A percentile compares a stretch with the other conserved stretches of the same genome.
phyloP scores from a whole-genome alignment of 2,797 vertebrate species.

The Gambusia yucatana region DNA sequence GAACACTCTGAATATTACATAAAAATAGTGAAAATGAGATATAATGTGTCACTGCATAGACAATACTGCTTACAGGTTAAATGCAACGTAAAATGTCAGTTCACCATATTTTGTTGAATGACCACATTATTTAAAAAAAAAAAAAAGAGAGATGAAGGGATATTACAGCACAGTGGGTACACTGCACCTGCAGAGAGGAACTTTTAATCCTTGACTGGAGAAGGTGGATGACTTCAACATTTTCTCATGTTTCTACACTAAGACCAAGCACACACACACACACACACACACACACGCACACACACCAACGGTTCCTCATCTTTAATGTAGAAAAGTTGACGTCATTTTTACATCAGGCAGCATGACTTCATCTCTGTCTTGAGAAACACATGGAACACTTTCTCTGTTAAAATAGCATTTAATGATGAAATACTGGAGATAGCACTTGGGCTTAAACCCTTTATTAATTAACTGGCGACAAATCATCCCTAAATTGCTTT shows the following conservation, averaged over 20 bases:
- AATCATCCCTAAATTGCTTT: background rate
- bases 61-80: background rate
- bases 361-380: conserved; percentile 53
- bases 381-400: background rate
- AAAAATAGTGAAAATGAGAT: background rate
- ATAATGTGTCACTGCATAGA: background rate
- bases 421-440: background rate
- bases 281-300: background rate
- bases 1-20: background rate
- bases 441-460: background rate
- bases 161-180: conserved; percentile 10
- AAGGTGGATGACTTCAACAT: conserved; percentile 67
- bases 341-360: conserved; percentile 41
- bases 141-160: background rate
- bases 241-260: conserved; percentile 35
- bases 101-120: background rate
- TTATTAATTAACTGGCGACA: background rate
- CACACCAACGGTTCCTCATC: conserved; percentile 1
- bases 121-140: background rate
- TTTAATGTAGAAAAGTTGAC: conserved; percentile 36
- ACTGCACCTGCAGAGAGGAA: conserved; percentile 53
- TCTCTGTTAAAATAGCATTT: background rate
- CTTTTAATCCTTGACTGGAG: conserved; percentile 61
- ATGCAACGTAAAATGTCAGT: background rate
- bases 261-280: background rate